Evolutionary conservation across 2,888 invertebrate genomes (phyloP), one percentile per base, ranked within the genome.

Genomic region (Eudemis profundana): DNA sequence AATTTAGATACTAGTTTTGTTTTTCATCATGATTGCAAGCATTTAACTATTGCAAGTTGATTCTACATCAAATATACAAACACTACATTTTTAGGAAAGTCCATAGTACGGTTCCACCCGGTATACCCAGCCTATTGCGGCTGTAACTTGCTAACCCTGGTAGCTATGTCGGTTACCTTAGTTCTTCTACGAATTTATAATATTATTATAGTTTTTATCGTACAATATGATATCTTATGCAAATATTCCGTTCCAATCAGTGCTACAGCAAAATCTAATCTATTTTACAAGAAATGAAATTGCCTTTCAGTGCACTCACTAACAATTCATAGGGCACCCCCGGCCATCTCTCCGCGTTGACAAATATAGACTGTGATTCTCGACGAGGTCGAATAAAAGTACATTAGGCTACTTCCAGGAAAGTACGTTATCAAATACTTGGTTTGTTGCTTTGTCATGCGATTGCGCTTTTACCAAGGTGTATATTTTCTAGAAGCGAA

Each of bases 341-440:
- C 49, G 53, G 29, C 60, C 15, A 62, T 40, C 66, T 46, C 57
- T 61, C 63, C 29, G 68, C 61, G 63, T 53, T 54, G 63, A 68
- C 74, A 72, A 77, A 77, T 69, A 73, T 69, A 73, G 61, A 69
- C 63, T 51, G 56, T 72, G 72, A 78, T 74, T 74, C 70, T 59
- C 53, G 51, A 27, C 74, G 65, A 74, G 70, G 44, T 72, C 74
- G 70, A 75, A 74, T 68, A 71, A 66, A 56, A 71, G 71, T 67
- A 72, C 67, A 72, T 72, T 75, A 72, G 68, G 70, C 66, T 17
- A 36, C 63, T 59, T 33, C 17, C 19, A 40, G 46, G 27, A 38
- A 60, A 65, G 59, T 53, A 60, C 19, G 38, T 59, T 46, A 54
- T 47, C 47, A 38, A 40, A 53, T 54, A 47, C 27, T 56, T 46